Evolutionary conservation across 1,140 invertebrate species (phyloP).

Genomic region (Chrysopa pallens): DNA sequence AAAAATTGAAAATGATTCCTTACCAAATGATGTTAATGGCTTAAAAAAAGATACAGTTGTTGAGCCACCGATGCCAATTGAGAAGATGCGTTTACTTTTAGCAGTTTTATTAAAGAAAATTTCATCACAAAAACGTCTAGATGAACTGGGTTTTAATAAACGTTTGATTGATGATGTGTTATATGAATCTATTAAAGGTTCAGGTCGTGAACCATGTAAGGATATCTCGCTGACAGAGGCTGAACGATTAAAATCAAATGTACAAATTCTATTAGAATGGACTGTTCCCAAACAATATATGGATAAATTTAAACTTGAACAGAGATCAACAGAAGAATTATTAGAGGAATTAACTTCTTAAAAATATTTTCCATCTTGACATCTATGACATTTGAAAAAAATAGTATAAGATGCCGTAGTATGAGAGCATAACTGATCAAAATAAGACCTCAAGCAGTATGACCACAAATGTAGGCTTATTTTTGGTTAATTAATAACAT

Average conservation of each 20-base stretch:
- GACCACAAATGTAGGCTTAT: too few relatives aligned
- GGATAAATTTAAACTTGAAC: slow-evolving; percentile 51
- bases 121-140: slow-evolving; percentile 52
- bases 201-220: slow-evolving; percentile 43
- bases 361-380: too few relatives aligned
- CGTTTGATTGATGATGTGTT: slow-evolving; percentile 67
- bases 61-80: slow-evolving; percentile 39
- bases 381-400: too few relatives aligned
- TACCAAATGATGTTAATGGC: slow-evolving; percentile 13
- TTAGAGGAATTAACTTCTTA: slow-evolving; percentile 47
- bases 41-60: slow-evolving; percentile 21
- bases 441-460: too few relatives aligned
- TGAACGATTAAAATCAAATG: slow-evolving; percentile 45
- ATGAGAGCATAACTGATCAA: too few relatives aligned
- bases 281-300: slow-evolving; percentile 61
- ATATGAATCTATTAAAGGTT: slow-evolving; percentile 51
- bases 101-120: slow-evolving; percentile 66
- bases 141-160: slow-evolving; percentile 63
- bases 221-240: slow-evolving; percentile 31
- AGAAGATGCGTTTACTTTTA: slow-evolving; percentile 55
- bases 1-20: slow-evolving; percentile 9
- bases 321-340: slow-evolving; percentile 56
- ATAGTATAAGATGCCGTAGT: too few relatives aligned
- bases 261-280: slow-evolving; percentile 59
- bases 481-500: too few relatives aligned